A percentile compares a stretch with the other conserved stretches of the same genome.
These are phyloP conservation scores for Euwallacea similis DNA, from an alignment of 1,140 invertebrate genomes.

Conservation along the genomic window DNA sequence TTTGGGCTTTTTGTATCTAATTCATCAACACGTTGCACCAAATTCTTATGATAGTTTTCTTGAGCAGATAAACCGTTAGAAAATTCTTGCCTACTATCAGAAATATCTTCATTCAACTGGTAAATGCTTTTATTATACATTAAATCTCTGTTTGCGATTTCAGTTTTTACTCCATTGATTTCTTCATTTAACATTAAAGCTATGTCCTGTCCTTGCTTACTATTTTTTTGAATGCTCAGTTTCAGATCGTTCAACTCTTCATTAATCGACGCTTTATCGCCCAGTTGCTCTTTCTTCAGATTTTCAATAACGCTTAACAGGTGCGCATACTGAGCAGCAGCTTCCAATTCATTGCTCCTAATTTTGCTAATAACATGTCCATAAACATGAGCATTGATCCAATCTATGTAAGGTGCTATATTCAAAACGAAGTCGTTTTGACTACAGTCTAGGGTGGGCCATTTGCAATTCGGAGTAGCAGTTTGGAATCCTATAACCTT, in stretches of 20 bases:
- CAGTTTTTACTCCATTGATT: background rate
- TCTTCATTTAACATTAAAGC: slow-evolving; percentile 5
- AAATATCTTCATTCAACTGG: slow-evolving; percentile 3
- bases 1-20: background rate
- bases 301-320: background rate
- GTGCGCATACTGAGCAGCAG: background rate
- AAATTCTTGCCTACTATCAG: slow-evolving; percentile 1
- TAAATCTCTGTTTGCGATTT: background rate
- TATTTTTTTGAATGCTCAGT: background rate
- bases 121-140: slow-evolving; percentile 7
- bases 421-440: slow-evolving; percentile 13
- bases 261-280: background rate
- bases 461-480: background rate
- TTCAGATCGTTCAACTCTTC: background rate
- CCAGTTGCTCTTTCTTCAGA: background rate
- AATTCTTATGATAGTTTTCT: background rate
- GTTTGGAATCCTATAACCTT: slow-evolving; percentile 24
- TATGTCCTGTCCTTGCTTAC: background rate
- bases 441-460: background rate
- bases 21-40: background rate
- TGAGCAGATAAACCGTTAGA: slow-evolving; percentile 5
- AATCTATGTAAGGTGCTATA: slow-evolving; percentile 12
- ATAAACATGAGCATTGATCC: background rate
- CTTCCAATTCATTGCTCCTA: background rate
- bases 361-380: background rate